Conservation (phyloP, 2,113 vertebrate species). For the Petromus typicus region DNA sequence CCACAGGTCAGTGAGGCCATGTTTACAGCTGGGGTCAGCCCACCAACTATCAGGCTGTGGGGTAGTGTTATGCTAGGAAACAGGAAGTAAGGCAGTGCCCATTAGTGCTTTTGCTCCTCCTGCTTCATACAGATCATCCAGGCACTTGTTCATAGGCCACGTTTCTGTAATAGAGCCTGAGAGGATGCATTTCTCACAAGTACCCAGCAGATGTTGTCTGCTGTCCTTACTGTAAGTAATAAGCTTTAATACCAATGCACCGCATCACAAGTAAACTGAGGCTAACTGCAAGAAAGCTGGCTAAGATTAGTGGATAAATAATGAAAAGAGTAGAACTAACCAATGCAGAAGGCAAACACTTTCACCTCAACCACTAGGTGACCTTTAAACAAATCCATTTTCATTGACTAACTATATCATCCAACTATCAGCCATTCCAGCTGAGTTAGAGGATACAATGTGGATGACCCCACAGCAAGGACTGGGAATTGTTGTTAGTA, state of each 20-base stretch:
- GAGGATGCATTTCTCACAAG: not conserved
- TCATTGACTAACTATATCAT: not conserved
- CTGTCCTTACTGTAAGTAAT: not conserved
- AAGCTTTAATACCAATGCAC: not conserved
- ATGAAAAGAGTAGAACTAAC: not conserved
- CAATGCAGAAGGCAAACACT: not conserved
- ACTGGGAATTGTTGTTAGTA: not conserved
- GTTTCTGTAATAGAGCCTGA: not conserved
- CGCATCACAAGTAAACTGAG: not conserved
- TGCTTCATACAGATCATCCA: not conserved
- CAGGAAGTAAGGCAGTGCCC: not conserved
- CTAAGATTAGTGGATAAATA: not conserved
- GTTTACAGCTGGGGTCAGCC: not conserved
- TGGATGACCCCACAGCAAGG: not conserved
- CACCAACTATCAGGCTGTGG: not conserved
- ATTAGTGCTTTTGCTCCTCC: not conserved
- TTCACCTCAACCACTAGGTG: not conserved
- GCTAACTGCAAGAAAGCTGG: not conserved
- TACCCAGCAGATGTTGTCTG: not conserved
- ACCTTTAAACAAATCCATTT: not conserved
- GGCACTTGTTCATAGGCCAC: not conserved
- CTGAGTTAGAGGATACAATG: not conserved
- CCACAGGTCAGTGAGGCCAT: not conserved
- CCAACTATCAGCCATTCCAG: not conserved
- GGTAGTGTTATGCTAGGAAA: not conserved